Percentiles rank a stretch among this genome's conserved stretches.
phyloP scores from a whole-genome alignment of 2,797 vertebrate genomes.

The Staurois parvus region DNA sequence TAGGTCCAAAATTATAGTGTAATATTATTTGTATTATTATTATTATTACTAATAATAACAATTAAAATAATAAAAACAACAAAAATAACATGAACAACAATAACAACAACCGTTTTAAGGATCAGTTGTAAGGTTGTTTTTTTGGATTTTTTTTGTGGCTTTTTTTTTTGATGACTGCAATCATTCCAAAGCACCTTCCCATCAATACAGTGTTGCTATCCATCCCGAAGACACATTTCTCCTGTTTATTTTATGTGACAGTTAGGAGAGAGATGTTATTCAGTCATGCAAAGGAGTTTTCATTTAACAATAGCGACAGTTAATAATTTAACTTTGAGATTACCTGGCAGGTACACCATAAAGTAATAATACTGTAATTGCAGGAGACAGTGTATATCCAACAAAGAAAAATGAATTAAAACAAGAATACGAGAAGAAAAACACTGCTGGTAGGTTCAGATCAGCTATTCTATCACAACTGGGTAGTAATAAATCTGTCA shows the following conservation, averaged over 20 bases:
- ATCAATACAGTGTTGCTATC: slow-evolving; percentile 9
- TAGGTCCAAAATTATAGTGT: no score
- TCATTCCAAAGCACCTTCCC: background rate
- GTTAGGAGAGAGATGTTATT: slow-evolving; percentile 57
- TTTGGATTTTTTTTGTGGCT: background rate
- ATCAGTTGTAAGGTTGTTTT: background rate
- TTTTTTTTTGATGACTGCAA: background rate
- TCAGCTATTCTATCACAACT: slow-evolving; percentile 79
- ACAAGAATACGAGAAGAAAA: slow-evolving; percentile 80
- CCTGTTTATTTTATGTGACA: slow-evolving; percentile 43
- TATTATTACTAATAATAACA: no score
- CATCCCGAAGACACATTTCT: slow-evolving; percentile 18
- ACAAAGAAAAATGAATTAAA: slow-evolving; percentile 86
- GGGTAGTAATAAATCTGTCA: slow-evolving; percentile 93
- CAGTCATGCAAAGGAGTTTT: slow-evolving; percentile 71
- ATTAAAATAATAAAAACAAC: no score
- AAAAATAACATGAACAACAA: no score
- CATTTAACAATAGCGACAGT: slow-evolving; percentile 76
- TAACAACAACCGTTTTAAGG: background rate
- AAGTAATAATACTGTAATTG: slow-evolving; percentile 84
- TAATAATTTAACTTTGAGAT: slow-evolving; percentile 79
- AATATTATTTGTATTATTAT: no score
- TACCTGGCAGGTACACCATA: slow-evolving; percentile 80
- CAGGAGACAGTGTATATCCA: slow-evolving; percentile 85
- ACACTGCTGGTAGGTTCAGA: slow-evolving; percentile 79